Evolutionary conservation across 2,797 vertebrate species (phyloP).

Genomic region (Semotilus atromaculatus): DNA sequence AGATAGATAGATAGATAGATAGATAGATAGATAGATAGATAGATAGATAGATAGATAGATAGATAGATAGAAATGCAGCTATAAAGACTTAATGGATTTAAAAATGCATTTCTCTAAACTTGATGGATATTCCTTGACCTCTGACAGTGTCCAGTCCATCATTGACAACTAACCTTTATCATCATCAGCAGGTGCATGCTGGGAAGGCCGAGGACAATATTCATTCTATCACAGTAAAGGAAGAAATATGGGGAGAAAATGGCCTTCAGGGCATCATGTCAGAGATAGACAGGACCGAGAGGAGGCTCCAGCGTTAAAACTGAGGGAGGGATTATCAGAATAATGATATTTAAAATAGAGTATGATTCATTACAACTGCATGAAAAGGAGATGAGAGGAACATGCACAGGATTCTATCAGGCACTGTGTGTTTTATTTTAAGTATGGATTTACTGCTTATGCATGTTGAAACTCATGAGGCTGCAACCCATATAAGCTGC

Average conservation of each 20-base stretch:
- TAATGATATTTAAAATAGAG: constrained; percentile 63
- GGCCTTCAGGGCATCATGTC: constrained; percentile 24
- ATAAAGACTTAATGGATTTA: not conserved
- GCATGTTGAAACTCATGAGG: not conserved
- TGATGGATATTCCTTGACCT: constrained; percentile 19
- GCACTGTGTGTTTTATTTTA: constrained; percentile 16
- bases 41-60: not conserved
- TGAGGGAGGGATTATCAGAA: constrained; percentile 57
- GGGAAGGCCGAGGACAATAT: constrained; percentile 31
- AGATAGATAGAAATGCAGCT: not conserved
- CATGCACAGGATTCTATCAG: constrained; percentile 1
- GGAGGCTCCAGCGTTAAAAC: not conserved
- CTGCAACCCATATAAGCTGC: not conserved
- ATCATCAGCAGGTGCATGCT: constrained; percentile 40
- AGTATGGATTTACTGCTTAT: constrained; percentile 1
- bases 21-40: too few species aligned
- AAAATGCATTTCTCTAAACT: constrained; percentile 1
- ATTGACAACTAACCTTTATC: constrained; percentile 48
- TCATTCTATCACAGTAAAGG: constrained; percentile 36
- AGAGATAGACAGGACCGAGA: constrained; percentile 13
- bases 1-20: too few species aligned
- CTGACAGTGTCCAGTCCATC: constrained; percentile 30
- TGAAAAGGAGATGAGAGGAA: constrained; percentile 29
- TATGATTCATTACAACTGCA: constrained; percentile 66
- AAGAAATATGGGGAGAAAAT: constrained; percentile 43